phyloP scores from a whole-genome alignment of 2,797 vertebrate species.

The Eulemur mongoz region DNA sequence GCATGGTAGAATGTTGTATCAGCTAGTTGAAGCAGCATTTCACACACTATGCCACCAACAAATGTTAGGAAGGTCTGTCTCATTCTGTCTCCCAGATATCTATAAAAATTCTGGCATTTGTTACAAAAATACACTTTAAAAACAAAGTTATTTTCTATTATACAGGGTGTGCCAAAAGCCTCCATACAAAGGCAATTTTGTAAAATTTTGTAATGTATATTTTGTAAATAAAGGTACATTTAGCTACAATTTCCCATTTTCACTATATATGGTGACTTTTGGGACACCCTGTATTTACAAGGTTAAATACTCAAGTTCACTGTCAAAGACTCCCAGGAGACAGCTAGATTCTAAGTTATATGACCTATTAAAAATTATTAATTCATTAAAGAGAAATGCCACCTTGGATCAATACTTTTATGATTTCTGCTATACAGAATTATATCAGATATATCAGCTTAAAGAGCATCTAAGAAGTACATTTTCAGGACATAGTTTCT shows the following conservation, averaged over 20 bases:
- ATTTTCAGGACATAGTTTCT: not conserved
- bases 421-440: not conserved
- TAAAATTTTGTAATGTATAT: too few species aligned
- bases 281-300: not conserved
- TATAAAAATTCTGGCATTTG: not conserved
- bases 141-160: slow-evolving; percentile 33
- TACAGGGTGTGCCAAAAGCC: too few species aligned
- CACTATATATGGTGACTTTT: too few species aligned
- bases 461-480: not conserved
- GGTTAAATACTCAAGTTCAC: not conserved
- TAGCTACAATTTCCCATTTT: too few species aligned
- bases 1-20: not conserved
- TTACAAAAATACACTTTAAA: slow-evolving; percentile 18
- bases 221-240: too few species aligned
- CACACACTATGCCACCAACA: not conserved
- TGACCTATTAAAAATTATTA: not conserved
- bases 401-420: not conserved
- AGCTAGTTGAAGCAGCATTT: not conserved
- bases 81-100: not conserved
- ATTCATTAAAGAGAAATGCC: slow-evolving; percentile 4
- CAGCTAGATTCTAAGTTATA: not conserved
- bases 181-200: too few species aligned
- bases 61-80: not conserved
- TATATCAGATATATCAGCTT: not conserved
- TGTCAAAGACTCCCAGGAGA: not conserved